phyloP scores from a whole-genome alignment of 2,113 vertebrate species.

The Regulus satrapa region DNA sequence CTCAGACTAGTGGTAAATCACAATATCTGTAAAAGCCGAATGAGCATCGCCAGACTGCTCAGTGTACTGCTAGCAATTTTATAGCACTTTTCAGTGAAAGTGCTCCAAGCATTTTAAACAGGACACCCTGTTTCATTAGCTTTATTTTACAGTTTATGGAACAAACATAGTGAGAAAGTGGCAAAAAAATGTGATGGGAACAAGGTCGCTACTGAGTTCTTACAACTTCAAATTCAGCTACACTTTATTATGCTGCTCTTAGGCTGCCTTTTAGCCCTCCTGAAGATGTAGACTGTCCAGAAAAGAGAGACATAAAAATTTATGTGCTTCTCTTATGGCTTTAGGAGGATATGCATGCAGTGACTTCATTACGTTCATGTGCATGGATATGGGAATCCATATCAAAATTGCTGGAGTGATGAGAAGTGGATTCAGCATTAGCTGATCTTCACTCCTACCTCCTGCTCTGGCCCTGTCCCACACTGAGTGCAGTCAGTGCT shows the following conservation, averaged over 20 bases:
- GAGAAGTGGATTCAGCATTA: neutral
- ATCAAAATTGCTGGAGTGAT: neutral
- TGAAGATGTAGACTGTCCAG: neutral
- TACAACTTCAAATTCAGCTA: neutral
- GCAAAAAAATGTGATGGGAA: neutral
- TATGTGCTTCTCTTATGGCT: neutral
- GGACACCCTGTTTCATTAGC: neutral
- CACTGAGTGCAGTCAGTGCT: neutral
- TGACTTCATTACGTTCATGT: neutral
- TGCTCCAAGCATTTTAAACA: neutral
- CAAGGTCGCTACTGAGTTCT: neutral
- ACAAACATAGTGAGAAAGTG: neutral
- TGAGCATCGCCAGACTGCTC: neutral
- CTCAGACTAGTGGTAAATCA: neutral
- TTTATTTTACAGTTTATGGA: neutral
- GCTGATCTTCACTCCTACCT: neutral
- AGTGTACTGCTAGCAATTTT: neutral
- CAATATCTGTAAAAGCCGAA: neutral
- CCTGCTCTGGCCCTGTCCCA: neutral
- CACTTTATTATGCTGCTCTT: neutral
- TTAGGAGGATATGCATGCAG: neutral
- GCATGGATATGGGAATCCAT: neutral
- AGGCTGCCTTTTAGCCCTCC: neutral
- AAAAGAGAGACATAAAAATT: neutral
- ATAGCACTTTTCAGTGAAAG: neutral